These are phyloP conservation scores for Zapus hudsonius DNA, from an alignment of 2,113 vertebrate species.

Conservation along the genomic window DNA sequence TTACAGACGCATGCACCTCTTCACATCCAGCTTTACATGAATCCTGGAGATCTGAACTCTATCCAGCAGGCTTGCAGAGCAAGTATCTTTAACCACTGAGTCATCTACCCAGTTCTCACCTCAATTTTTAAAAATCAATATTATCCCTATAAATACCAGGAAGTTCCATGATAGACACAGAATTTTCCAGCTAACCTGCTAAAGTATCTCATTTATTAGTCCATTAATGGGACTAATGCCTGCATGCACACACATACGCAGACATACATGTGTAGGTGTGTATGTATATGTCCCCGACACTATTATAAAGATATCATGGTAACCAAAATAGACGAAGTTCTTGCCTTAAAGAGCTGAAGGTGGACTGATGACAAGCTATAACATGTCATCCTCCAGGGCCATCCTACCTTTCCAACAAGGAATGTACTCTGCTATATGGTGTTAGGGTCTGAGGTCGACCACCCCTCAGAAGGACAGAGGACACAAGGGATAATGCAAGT, in stretches of 20 bases:
- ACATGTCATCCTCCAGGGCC: not conserved
- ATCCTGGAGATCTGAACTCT: too few species aligned
- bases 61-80: too few species aligned
- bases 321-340: not conserved
- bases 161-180: constrained; percentile 10
- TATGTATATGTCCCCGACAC: not conserved
- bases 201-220: not conserved
- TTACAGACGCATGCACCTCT: too few species aligned
- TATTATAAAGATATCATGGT: not conserved
- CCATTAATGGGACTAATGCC: not conserved
- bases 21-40: too few species aligned
- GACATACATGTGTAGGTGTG: not conserved
- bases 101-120: not conserved
- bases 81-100: too few species aligned
- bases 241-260: not conserved
- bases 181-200: constrained; percentile 9
- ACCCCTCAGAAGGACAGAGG: too few species aligned
- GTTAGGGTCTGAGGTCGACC: too few species aligned
- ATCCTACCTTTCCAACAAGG: not conserved
- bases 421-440: not conserved
- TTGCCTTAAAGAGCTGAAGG: not conserved
- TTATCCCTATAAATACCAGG: not conserved
- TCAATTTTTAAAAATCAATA: not conserved
- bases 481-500: too few species aligned
- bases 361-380: not conserved